A percentile compares a stretch with the other conserved stretches of the same genome.
These are phyloP conservation scores for Alloplasta piceator DNA, from an alignment of 2,888 invertebrate genomes.

Conservation along the genomic window DNA sequence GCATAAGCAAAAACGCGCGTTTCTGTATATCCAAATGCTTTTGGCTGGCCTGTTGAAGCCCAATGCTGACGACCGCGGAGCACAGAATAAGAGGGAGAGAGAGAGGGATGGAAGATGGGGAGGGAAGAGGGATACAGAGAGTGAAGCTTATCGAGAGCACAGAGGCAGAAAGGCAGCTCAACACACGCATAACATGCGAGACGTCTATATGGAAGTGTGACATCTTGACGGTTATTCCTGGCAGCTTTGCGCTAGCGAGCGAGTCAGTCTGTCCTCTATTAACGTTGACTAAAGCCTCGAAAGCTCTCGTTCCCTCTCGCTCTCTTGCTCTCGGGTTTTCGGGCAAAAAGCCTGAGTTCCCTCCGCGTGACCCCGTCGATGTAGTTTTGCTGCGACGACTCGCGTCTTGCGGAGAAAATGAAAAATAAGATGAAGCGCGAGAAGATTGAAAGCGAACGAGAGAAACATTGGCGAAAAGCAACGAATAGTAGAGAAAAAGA, in stretches of 20 bases:
- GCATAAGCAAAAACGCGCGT: conserved; percentile 26
- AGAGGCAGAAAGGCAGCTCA: conserved; percentile 49
- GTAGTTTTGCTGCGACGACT: conserved; percentile 36
- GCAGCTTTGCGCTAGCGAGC: conserved; percentile 63
- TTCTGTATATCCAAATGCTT: conserved; percentile 8
- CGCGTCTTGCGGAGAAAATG: conserved; percentile 30
- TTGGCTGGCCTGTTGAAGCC: conserved; percentile 19
- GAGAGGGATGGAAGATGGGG: neutral
- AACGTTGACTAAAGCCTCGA: conserved; percentile 70
- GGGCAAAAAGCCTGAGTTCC: conserved; percentile 39
- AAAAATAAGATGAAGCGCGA: conserved; percentile 28
- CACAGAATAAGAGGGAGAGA: neutral
- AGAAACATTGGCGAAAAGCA: conserved; percentile 46
- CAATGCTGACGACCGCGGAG: neutral
- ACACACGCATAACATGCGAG: conserved; percentile 63
- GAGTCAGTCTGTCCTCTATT: conserved; percentile 74
- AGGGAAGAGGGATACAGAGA: neutral
- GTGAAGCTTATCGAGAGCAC: conserved; percentile 71
- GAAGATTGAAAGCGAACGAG: conserved; percentile 29
- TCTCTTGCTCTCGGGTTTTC: conserved; percentile 3
- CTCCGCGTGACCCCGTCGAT: conserved; percentile 42
- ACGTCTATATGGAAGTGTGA: conserved; percentile 82
- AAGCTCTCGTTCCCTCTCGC: conserved; percentile 54
- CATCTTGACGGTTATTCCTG: conserved; percentile 83
- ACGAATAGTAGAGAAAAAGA: conserved; percentile 59